Evolutionary conservation across 2,113 vertebrate species (phyloP).

Genomic region (Cyanoderma ruficeps): DNA sequence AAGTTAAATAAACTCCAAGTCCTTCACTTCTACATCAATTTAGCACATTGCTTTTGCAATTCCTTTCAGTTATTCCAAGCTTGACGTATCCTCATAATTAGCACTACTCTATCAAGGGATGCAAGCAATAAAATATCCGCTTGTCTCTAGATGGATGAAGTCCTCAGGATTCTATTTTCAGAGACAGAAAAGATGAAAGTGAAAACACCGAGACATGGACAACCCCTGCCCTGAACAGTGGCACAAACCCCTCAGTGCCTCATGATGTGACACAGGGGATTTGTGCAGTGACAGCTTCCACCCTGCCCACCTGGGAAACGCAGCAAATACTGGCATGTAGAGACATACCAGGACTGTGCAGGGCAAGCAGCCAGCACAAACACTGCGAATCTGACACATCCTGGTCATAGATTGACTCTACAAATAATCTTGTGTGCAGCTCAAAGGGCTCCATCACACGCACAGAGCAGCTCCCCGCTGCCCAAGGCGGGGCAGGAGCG

Average conservation of each 20-base stretch:
- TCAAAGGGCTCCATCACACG: neutral
- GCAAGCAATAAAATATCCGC: neutral
- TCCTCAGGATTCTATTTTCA: neutral
- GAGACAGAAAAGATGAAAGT: neutral
- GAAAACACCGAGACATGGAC: neutral
- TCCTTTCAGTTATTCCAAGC: neutral
- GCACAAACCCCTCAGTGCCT: neutral
- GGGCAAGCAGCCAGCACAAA: neutral
- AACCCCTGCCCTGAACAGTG: neutral
- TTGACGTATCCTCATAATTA: neutral
- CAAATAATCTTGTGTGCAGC: neutral
- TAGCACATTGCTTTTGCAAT: neutral
- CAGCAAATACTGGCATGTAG: neutral
- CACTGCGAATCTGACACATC: neutral
- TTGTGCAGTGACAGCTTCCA: neutral
- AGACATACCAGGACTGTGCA: neutral
- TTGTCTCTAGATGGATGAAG: neutral
- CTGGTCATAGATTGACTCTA: neutral
- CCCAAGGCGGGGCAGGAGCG: rapidly evolving
- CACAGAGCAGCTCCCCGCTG: rapidly evolving
- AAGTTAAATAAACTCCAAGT: neutral
- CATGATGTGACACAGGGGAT: rapidly evolving
- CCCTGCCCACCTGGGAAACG: neutral
- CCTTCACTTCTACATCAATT: neutral
- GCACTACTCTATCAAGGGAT: neutral